A percentile compares a stretch with the other conserved stretches of the same genome.
Evolutionary conservation across 2,113 vertebrate species (phyloP).

Genomic region (Periophthalmodon schlosseri): DNA sequence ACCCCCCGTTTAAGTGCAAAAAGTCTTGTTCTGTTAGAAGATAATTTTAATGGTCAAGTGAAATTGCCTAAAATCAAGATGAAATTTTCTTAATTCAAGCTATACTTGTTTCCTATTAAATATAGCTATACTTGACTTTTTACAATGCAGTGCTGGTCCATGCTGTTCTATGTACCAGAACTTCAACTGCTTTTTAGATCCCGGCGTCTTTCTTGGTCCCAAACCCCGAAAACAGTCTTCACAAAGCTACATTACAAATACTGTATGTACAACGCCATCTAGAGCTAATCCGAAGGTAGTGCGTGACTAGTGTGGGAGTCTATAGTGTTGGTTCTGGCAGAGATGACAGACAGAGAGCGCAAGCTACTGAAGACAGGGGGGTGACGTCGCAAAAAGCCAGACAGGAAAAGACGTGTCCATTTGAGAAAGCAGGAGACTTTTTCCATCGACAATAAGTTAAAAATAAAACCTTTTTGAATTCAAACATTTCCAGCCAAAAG

Average conservation of each 20-base stretch:
- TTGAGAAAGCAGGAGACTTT: constrained; percentile 43
- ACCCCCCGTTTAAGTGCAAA: no score
- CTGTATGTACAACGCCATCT: constrained; percentile 71
- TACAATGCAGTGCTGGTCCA: constrained; percentile 43
- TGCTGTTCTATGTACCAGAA: constrained; percentile 50
- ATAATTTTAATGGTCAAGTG: no score
- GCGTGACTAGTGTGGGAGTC: constrained; percentile 61
- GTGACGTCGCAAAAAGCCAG: constrained; percentile 58
- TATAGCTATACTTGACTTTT: no score
- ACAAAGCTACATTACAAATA: constrained; percentile 77
- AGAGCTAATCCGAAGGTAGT: constrained; percentile 66
- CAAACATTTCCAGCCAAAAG: no score
- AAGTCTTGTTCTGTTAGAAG: no score
- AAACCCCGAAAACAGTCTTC: constrained; percentile 56
- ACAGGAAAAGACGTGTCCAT: constrained; percentile 56
- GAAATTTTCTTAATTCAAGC: no score
- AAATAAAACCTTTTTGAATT: neutral
- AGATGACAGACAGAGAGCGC: constrained; percentile 51
- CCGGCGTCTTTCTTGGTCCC: constrained; percentile 43
- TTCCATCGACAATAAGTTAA: neutral
- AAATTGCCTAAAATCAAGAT: no score
- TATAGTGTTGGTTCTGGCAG: constrained; percentile 46
- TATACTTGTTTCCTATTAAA: no score
- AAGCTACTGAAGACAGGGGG: constrained; percentile 39
- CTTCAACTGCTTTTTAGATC: constrained; percentile 31